Conservation (phyloP, 2,797 vertebrate genomes). For the Hyperoplus immaculatus region DNA sequence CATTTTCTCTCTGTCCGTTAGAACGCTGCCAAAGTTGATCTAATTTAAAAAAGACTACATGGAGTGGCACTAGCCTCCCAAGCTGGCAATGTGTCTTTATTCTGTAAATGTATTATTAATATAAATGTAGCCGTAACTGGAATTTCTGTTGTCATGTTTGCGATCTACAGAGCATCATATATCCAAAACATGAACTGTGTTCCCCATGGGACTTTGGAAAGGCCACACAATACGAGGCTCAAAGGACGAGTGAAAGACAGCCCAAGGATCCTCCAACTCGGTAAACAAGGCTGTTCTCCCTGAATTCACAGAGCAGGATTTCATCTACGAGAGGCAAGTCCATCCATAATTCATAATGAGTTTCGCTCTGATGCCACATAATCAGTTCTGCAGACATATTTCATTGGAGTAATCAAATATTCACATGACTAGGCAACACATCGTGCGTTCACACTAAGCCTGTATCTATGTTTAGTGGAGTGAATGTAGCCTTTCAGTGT, state of each 20-base stretch:
- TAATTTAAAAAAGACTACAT: not conserved
- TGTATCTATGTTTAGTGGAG: conserved; percentile 29
- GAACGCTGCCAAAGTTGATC: not conserved
- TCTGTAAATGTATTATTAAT: not conserved
- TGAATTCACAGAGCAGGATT: conserved; percentile 63
- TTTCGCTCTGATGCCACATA: conserved; percentile 69
- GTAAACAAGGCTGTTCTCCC: conserved; percentile 65
- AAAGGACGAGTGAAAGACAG: conserved; percentile 55
- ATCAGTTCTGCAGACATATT: conserved; percentile 74
- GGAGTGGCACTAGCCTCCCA: not conserved
- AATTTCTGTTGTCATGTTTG: conserved; percentile 2
- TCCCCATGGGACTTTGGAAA: conserved; percentile 8
- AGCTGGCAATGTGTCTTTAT: not conserved
- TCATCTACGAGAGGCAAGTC: conserved; percentile 53
- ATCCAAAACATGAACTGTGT: conserved; percentile 18
- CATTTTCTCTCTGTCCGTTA: not conserved
- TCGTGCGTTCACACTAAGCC: conserved; percentile 49
- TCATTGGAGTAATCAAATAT: conserved; percentile 69
- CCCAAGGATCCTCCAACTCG: conserved; percentile 57
- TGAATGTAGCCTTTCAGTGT: conserved; percentile 4
- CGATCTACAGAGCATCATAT: conserved; percentile 7
- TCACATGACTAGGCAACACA: conserved; percentile 64
- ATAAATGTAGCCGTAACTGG: not conserved
- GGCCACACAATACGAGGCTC: conserved; percentile 7
- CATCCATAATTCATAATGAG: conserved; percentile 79